phyloP scores from a whole-genome alignment of 2,113 vertebrate species.

The Myanophis thanlyinensis region DNA sequence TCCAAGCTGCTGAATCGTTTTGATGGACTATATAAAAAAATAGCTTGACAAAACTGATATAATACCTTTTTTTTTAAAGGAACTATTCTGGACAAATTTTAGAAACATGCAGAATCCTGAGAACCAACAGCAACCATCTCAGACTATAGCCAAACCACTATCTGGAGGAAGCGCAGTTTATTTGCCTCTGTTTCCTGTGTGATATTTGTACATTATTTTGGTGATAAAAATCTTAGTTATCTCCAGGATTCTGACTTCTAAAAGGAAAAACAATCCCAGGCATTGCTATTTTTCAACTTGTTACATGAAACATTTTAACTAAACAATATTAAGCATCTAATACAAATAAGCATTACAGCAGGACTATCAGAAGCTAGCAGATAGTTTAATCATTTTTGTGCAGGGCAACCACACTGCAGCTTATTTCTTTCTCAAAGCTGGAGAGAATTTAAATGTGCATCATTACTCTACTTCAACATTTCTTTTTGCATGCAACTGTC shows the following conservation, averaged over 20 bases:
- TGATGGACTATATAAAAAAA: background rate
- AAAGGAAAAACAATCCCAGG: background rate
- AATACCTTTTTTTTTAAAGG: background rate
- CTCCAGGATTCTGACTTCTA: background rate
- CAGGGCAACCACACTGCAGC: background rate
- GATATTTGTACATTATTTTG: background rate
- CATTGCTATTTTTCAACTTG: background rate
- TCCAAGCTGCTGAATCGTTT: background rate
- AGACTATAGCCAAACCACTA: background rate
- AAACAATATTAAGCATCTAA: background rate
- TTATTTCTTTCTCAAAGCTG: background rate
- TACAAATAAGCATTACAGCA: background rate
- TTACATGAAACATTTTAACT: background rate
- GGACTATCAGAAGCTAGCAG: background rate
- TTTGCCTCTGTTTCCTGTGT: background rate
- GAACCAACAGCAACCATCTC: background rate
- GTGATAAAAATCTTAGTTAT: background rate
- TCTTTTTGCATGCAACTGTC: background rate
- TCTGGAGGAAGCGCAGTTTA: background rate
- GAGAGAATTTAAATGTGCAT: background rate
- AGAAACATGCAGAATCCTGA: background rate
- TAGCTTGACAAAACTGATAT: background rate
- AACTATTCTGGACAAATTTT: background rate
- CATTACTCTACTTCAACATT: conserved; percentile 1
- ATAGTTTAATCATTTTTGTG: background rate